Percentiles rank a stretch among this genome's conserved stretches.
These are phyloP conservation scores for Ametastegia equiseti DNA, from an alignment of 2,888 invertebrate species.

Conservation along the genomic window DNA sequence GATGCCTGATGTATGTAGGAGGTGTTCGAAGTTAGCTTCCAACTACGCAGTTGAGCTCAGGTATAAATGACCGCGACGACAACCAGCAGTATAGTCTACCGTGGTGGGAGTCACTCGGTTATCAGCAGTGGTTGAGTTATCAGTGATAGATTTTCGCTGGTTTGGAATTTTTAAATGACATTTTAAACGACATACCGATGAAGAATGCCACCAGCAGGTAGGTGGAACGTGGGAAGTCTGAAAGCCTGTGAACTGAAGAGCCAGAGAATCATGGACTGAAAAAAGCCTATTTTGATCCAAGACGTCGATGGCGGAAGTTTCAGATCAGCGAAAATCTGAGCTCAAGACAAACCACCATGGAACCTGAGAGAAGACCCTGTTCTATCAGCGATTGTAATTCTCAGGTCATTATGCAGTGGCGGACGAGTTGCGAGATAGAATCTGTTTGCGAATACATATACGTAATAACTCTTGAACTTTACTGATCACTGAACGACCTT, in stretches of 20 bases:
- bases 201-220: constrained; percentile 13
- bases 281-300: too few species aligned
- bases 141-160: constrained; percentile 22
- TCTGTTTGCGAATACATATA: not conserved
- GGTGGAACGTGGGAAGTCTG: not conserved
- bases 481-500: not conserved
- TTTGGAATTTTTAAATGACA: constrained; percentile 40
- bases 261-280: not conserved
- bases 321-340: not conserved
- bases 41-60: constrained; percentile 11
- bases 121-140: constrained; percentile 35
- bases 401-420: not conserved
- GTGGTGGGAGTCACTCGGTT: not conserved
- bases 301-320: not conserved
- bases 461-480: constrained; percentile 13
- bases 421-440: not conserved
- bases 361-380: not conserved
- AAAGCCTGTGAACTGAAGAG: not conserved
- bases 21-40: not conserved
- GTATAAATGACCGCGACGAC: not conserved
- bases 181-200: constrained; percentile 25
- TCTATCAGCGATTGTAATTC: not conserved
- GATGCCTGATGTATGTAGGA: not conserved
- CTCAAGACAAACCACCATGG: too few species aligned
- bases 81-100: not conserved